Conservation (phyloP, 2,888 invertebrate genomes). For the Cepaea hortensis region DNA sequence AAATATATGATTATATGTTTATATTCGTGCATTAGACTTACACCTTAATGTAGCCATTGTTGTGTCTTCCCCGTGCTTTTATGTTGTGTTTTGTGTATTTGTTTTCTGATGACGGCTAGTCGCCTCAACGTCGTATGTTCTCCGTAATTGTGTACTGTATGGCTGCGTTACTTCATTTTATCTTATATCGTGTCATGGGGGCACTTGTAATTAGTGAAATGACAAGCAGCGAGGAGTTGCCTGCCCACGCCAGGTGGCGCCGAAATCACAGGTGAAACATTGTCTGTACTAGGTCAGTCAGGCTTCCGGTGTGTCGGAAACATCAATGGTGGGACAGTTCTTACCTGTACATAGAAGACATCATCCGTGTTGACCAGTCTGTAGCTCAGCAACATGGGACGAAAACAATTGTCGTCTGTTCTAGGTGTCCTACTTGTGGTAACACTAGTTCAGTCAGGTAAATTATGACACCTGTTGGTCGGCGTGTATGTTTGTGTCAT, state of each 20-base stretch:
- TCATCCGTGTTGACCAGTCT: neutral
- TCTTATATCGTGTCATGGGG: too few species aligned
- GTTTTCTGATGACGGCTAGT: too few species aligned
- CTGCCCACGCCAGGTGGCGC: constrained; percentile 18
- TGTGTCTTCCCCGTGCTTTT: too few species aligned
- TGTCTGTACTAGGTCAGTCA: constrained; percentile 15
- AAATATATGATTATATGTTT: too few species aligned
- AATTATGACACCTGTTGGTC: neutral
- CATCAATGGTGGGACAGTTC: neutral
- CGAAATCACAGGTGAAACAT: constrained; percentile 26
- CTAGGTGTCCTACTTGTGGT: neutral
- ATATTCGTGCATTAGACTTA: too few species aligned
- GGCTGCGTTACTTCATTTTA: too few species aligned
- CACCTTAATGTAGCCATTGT: too few species aligned
- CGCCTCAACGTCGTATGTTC: too few species aligned
- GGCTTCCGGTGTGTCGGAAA: constrained; percentile 14
- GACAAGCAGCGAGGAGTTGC: neutral
- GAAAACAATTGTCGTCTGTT: neutral
- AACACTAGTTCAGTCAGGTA: constrained; percentile 5
- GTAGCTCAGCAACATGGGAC: neutral
- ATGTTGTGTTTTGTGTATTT: too few species aligned
- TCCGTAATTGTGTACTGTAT: too few species aligned
- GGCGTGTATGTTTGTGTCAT: neutral
- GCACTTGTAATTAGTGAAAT: too few species aligned
- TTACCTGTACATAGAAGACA: too few species aligned